Conservation (phyloP, 2,888 invertebrate species). For the Mesoligia furuncula region DNA sequence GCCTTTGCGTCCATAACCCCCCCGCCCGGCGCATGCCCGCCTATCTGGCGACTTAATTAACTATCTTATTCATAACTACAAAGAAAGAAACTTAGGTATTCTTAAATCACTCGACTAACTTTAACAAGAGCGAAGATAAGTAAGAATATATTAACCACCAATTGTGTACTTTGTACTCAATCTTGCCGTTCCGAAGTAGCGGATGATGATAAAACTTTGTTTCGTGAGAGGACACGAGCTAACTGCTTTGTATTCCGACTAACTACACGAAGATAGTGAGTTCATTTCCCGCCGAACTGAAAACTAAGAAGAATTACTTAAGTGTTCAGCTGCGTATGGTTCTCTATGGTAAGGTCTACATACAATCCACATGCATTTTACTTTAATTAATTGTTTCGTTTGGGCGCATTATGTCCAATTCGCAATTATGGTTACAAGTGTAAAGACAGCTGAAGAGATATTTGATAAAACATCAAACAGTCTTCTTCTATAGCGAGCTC, state of each 20-base stretch:
- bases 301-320: constrained; percentile 44
- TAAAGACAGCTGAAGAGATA: not conserved
- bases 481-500: not conserved
- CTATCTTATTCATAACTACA: not conserved
- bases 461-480: not conserved
- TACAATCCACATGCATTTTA: not conserved
- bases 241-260: constrained; percentile 61
- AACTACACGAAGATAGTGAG: constrained; percentile 50
- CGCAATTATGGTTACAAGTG: not conserved
- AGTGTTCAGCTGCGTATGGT: constrained; percentile 9
- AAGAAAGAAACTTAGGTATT: not conserved
- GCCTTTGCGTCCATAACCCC: no score
- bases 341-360: not conserved
- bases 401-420: no score
- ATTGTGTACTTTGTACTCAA: constrained; percentile 47
- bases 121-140: constrained; percentile 26
- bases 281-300: constrained; percentile 37
- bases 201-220: constrained; percentile 60
- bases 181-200: constrained; percentile 36
- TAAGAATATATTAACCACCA: constrained; percentile 45
- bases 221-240: constrained; percentile 47
- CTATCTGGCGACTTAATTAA: constrained; percentile 16
- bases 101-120: constrained; percentile 26
- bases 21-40: no score
- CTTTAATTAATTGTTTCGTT: no score